Percentiles rank a stretch among this genome's conserved stretches.
Conservation (phyloP, 2,113 vertebrate species). For the Ptyas mucosa region DNA sequence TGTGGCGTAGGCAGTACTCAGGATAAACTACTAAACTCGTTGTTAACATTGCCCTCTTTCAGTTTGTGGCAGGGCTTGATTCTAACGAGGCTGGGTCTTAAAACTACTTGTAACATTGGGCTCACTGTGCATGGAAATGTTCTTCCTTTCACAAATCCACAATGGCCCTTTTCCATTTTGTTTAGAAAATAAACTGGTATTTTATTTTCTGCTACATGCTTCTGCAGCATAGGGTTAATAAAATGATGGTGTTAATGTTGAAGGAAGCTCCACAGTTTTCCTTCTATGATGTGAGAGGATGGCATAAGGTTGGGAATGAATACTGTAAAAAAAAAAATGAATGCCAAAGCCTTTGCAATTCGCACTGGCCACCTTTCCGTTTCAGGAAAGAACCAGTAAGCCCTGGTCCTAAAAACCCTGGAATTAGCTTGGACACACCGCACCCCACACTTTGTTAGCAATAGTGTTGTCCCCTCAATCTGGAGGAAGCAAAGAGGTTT, state of each 20-base stretch:
- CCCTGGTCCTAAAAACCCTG: constrained; percentile 26
- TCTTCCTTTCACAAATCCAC: not conserved
- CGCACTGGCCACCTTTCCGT: constrained; percentile 12
- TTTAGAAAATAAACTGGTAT: constrained; percentile 26
- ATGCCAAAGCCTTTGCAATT: constrained; percentile 23
- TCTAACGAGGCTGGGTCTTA: not conserved
- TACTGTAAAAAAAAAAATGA: constrained; percentile 14
- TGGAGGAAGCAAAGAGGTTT: not conserved
- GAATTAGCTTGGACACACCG: constrained; percentile 28
- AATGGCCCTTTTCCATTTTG: not conserved
- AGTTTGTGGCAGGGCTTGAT: not conserved
- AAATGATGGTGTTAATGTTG: not conserved
- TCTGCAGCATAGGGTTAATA: constrained; percentile 16
- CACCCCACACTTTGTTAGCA: constrained; percentile 20
- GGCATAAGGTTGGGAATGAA: not conserved
- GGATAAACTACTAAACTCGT: not conserved
- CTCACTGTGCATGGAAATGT: not conserved
- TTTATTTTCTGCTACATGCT: constrained; percentile 25
- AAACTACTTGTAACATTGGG: too few relatives aligned
- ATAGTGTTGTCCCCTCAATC: not conserved
- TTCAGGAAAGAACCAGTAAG: constrained; percentile 12
- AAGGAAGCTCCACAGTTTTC: constrained; percentile 1
- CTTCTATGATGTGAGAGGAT: not conserved
- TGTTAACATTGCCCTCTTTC: not conserved
- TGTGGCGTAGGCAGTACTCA: not conserved